Conservation (phyloP, 2,888 invertebrate genomes). For the Cerceris ruficornis region DNA sequence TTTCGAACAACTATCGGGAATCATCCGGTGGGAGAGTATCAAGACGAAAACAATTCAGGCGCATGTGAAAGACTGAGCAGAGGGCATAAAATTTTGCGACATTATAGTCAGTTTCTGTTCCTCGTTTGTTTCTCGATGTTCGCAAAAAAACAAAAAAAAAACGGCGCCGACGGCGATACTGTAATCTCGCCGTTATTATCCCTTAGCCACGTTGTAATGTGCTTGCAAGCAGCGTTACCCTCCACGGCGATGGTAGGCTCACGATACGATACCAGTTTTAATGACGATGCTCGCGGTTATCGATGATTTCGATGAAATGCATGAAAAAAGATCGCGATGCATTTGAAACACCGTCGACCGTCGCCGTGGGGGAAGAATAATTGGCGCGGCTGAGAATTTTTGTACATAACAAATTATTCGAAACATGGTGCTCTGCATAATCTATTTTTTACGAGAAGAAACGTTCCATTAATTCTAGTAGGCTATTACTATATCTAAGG, state of each 20-base stretch:
- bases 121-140: constrained; percentile 74
- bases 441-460: constrained; percentile 74
- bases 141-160: constrained; percentile 33
- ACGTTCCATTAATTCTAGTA: constrained; percentile 74
- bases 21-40: not conserved
- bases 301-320: no score
- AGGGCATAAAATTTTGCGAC: constrained; percentile 79
- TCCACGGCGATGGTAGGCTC: constrained; percentile 24
- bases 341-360: constrained; percentile 4
- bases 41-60: constrained; percentile 27
- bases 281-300: no score
- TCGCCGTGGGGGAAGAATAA: constrained; percentile 2
- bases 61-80: constrained; percentile 71
- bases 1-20: not conserved
- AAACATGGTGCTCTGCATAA: constrained; percentile 76
- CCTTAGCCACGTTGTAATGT: constrained; percentile 49
- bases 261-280: not conserved
- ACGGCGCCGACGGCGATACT: constrained; percentile 43
- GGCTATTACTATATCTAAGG: constrained; percentile 63
- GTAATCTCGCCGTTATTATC: constrained; percentile 52
- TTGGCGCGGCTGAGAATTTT: constrained; percentile 41
- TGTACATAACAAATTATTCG: constrained; percentile 69
- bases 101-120: constrained; percentile 81
- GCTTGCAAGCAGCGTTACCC: constrained; percentile 54
- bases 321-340: not conserved